These are phyloP conservation scores for Drosophila subpulchrella DNA, from an alignment of 1,140 invertebrate species.

Conservation along the genomic window DNA sequence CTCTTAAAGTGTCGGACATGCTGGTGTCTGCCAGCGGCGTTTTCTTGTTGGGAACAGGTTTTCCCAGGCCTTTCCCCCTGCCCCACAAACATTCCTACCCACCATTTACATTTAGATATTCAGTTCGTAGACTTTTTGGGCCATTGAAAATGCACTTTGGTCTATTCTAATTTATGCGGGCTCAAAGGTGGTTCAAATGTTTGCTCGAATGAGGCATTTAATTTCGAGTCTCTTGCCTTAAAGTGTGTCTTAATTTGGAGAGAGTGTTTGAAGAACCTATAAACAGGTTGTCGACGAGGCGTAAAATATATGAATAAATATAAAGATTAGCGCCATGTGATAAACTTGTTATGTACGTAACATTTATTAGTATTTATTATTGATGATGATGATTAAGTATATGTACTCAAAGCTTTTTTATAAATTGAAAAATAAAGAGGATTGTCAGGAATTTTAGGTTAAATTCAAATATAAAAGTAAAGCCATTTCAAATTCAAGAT, in stretches of 20 bases:
- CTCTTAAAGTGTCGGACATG: slow-evolving; percentile 72
- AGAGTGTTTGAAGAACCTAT: slow-evolving; percentile 13
- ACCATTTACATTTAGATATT: slow-evolving; percentile 10
- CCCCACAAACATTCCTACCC: slow-evolving; percentile 40
- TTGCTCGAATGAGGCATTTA: slow-evolving; percentile 72
- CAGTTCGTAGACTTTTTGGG: slow-evolving; percentile 33
- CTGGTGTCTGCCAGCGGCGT: slow-evolving; percentile 53
- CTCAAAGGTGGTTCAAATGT: slow-evolving; percentile 58
- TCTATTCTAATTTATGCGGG: slow-evolving; percentile 76
- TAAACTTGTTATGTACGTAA: not conserved
- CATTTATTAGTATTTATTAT: not conserved
- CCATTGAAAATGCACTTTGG: slow-evolving; percentile 62
- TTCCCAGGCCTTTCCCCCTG: slow-evolving; percentile 51
- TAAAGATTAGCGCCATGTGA: slow-evolving; percentile 41
- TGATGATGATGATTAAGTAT: not conserved
- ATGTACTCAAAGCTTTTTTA: no score
- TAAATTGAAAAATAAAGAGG: no score
- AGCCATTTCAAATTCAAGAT: no score
- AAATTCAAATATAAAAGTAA: no score
- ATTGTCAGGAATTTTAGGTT: no score
- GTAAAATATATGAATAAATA: slow-evolving; percentile 28
- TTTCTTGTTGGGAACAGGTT: slow-evolving; percentile 59
- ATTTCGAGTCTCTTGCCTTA: slow-evolving; percentile 46
- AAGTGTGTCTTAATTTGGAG: slow-evolving; percentile 45
- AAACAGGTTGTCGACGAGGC: slow-evolving; percentile 42